Percentiles rank a stretch among this genome's conserved stretches.
Evolutionary conservation across 2,113 vertebrate genomes (phyloP).

Genomic region (Pongo abelii): DNA sequence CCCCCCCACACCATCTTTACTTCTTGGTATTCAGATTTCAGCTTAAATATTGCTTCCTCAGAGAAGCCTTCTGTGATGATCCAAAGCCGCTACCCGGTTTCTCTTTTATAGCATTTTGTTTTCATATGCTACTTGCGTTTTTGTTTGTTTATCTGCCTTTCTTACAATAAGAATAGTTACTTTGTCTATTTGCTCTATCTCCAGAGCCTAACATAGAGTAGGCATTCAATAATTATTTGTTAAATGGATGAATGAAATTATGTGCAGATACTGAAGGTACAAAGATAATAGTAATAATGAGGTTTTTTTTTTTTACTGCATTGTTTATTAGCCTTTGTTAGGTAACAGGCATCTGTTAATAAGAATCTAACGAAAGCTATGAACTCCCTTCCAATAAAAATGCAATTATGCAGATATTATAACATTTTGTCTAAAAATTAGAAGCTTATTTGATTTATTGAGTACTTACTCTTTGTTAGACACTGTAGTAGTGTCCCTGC

Average conservation of each 20-base stretch:
- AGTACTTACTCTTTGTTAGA: neutral
- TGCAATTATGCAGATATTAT: neutral
- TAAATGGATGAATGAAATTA: neutral
- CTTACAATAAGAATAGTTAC: neutral
- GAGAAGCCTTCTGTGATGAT: neutral
- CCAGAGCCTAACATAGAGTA: neutral
- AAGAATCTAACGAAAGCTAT: slow-evolving; percentile 19
- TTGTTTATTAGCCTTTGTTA: neutral
- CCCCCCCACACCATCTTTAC: neutral
- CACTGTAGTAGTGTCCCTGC: neutral
- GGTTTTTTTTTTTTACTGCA: neutral
- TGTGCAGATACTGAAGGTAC: neutral
- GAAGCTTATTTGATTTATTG: neutral
- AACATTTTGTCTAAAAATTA: neutral
- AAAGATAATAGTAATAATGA: neutral
- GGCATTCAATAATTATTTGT: slow-evolving; percentile 5
- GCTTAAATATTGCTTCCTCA: neutral
- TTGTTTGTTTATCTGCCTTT: neutral
- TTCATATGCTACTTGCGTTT: neutral
- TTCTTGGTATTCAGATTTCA: slow-evolving; percentile 2
- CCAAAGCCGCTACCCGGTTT: neutral
- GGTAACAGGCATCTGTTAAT: neutral
- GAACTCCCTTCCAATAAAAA: neutral
- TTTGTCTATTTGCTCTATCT: neutral
- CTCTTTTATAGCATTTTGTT: neutral